Percentiles rank a stretch among this genome's conserved stretches.
Conservation (phyloP, 2,888 invertebrate genomes). For the Griposia aprilina region DNA sequence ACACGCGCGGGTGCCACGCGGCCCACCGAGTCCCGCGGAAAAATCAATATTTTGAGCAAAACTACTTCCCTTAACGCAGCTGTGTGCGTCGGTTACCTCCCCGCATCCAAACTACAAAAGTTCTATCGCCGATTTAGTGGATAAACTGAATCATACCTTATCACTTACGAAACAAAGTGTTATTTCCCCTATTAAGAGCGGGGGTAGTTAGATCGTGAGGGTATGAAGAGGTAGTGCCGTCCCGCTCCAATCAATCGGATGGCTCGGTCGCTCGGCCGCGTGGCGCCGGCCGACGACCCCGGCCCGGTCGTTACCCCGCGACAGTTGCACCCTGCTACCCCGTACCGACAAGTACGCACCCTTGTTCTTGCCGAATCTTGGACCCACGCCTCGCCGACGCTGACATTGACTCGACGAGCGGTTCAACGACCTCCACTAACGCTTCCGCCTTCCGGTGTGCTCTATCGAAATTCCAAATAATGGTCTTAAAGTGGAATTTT, state of each 20-base stretch:
- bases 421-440: constrained; percentile 83
- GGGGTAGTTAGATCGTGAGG: constrained; percentile 87
- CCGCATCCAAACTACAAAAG: constrained; percentile 68
- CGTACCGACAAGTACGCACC: constrained; percentile 83
- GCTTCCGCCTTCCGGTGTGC: constrained; percentile 85
- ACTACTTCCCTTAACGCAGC: constrained; percentile 87
- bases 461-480: constrained; percentile 75
- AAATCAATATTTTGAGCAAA: constrained; percentile 91
- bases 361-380: constrained; percentile 88
- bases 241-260: constrained; percentile 89
- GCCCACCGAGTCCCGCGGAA: constrained; percentile 84
- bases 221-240: constrained; percentile 82
- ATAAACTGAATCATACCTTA: constrained; percentile 83
- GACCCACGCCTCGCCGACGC: constrained; percentile 81
- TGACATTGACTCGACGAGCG: constrained; percentile 88
- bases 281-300: constrained; percentile 89
- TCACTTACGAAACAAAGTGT: constrained; percentile 79
- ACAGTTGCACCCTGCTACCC: constrained; percentile 90
- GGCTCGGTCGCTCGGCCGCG: constrained; percentile 86
- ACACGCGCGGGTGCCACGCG: constrained; percentile 73
- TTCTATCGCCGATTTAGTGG: constrained; percentile 66
- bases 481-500: constrained; percentile 68
- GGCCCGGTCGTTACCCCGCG: constrained; percentile 88
- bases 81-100: constrained; percentile 83
- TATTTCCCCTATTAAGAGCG: constrained; percentile 77